These are phyloP conservation scores for Listronotus oregonensis DNA, from an alignment of 1,140 invertebrate genomes.

Conservation along the genomic window DNA sequence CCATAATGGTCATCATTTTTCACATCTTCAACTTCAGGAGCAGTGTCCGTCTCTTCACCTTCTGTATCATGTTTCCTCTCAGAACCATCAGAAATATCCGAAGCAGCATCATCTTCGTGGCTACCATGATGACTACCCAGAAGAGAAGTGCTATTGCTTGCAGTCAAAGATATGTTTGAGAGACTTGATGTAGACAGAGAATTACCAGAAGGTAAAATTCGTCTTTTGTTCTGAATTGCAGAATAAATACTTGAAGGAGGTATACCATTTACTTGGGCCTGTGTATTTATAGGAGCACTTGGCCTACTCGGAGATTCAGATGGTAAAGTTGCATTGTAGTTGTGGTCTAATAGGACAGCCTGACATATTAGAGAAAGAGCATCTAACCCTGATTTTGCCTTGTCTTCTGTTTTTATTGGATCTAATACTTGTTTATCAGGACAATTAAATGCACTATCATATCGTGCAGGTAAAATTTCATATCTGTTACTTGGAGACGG, in stretches of 20 bases:
- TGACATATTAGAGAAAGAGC: constrained; percentile 57
- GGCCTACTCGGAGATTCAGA: constrained; percentile 62
- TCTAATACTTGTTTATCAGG: constrained; percentile 33
- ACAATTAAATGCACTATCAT: constrained; percentile 43
- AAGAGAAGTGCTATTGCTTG: constrained; percentile 37
- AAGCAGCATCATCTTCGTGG: constrained; percentile 67
- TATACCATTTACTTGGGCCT: constrained; percentile 51
- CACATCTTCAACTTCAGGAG: constrained; percentile 78
- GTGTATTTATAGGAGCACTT: constrained; percentile 57
- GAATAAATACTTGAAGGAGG: constrained; percentile 39
- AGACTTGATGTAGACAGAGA: constrained; percentile 34
- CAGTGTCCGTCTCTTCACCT: constrained; percentile 86
- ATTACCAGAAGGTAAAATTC: constrained; percentile 38
- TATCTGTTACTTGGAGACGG: constrained; percentile 33
- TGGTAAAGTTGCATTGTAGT: constrained; percentile 76
- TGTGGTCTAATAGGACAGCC: constrained; percentile 80
- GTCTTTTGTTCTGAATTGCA: constrained; percentile 25
- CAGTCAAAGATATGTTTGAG: constrained; percentile 35
- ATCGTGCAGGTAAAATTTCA: constrained; percentile 42
- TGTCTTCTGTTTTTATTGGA: constrained; percentile 36
- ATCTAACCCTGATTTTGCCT: constrained; percentile 48
- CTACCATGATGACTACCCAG: constrained; percentile 24
- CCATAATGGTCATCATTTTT: constrained; percentile 63
- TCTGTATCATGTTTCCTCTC: constrained; percentile 67
- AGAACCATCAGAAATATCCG: constrained; percentile 65